Evolutionary conservation across 2,113 vertebrate species (phyloP), one percentile per base, ranked within the genome.

Genomic region (Vulpes ferrilata): DNA sequence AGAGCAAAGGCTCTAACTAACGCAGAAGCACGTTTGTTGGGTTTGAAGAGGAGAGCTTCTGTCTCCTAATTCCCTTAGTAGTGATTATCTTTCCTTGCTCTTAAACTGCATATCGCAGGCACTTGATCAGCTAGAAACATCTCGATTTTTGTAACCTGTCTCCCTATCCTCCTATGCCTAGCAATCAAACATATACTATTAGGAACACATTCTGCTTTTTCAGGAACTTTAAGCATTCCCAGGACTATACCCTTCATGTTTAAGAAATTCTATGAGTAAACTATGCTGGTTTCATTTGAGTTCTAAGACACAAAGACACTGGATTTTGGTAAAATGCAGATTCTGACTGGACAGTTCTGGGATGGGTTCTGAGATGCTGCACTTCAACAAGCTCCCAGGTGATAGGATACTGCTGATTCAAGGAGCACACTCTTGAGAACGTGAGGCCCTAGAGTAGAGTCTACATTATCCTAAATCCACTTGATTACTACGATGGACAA

Each of bases 91-190:
- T 53, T 65, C 64, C 51, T 53, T 83, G 27, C 3, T 88, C 17
- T 55, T 53, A 60, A 91, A 90, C 23, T 74, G 30, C 7, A 5
- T 71, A 59, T 4, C 11, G 2, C 23, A 82, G n/a, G 62, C 2
- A 35, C n/a, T 30, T 11, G 2, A 62, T 23, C n/a, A 43, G 48
- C 17, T 73, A 15, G 92, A 3, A 92, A 78, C 25, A 32, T 78
- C 12, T 27, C n/a, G 53, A 78, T 27, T 65, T 89, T n/a, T 65
- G 0, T 19, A 82, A 57, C 7, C 11, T 60, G 11, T 57, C 59
- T 89, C 17, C 71, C 57, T 85, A 83, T n/a, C 65, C 23, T 81
- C 65, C 67, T 38, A 71, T 89, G 78, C 59, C 93, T 59, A 91
- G 64, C 84, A 48, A 88, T 69, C n/a, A 92, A 78, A 82, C 38